A percentile compares a stretch with the other conserved stretches of the same genome.
phyloP scores from a whole-genome alignment of 2,888 invertebrate species.

The Yponomeuta cagnagella region DNA sequence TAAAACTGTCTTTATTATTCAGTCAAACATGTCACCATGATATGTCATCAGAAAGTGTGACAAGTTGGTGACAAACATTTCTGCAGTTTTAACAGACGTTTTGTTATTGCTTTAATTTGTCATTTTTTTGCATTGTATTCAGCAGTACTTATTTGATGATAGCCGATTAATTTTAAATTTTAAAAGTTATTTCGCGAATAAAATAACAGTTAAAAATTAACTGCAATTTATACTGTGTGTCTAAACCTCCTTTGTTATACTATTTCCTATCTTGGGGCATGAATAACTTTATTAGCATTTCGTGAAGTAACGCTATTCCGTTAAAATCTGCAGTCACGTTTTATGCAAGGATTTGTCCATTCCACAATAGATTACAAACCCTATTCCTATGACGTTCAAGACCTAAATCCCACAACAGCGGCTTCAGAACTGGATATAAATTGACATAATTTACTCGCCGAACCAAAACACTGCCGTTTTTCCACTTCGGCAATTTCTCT shows the following conservation, averaged over 20 bases:
- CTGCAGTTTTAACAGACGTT: too few relatives aligned
- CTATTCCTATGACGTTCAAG: background rate
- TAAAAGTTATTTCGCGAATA: background rate
- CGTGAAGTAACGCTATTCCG: conserved; percentile 6
- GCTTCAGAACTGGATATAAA: background rate
- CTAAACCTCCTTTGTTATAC: background rate
- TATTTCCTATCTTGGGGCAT: background rate
- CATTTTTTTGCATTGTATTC: too few relatives aligned
- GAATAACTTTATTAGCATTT: conserved; percentile 5
- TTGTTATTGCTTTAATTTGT: too few relatives aligned
- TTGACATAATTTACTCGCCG: conserved; percentile 1
- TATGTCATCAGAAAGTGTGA: too few relatives aligned
- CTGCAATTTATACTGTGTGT: background rate
- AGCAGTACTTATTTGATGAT: background rate
- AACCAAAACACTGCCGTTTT: conserved; percentile 2
- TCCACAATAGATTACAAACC: background rate
- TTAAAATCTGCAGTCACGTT: conserved; percentile 10
- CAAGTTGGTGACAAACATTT: too few relatives aligned
- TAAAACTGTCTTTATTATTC: too few relatives aligned
- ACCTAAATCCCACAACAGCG: background rate
- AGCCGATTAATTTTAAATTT: background rate
- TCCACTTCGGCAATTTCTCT: background rate
- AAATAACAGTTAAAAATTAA: background rate
- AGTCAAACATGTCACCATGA: too few relatives aligned
- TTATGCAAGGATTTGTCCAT: background rate